Evolutionary conservation across 2,797 vertebrate species (phyloP), one percentile per base, ranked within the genome.

Genomic region (Onychomys torridus): DNA sequence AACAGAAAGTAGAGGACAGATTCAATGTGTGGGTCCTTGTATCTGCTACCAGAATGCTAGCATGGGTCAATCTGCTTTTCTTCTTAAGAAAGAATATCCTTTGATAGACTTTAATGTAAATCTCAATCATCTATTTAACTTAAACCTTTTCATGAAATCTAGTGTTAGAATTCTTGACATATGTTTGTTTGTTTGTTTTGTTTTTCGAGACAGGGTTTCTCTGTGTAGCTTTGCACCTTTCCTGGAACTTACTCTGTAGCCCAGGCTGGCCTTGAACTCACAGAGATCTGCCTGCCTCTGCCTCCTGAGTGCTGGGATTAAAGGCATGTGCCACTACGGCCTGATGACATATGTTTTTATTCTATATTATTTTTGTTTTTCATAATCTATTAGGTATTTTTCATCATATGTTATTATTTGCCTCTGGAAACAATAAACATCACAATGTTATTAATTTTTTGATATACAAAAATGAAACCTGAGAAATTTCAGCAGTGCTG

Each of bases 11-110:
- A 96, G 93, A 90, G 95, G 96, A 98, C 94, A 98, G 98, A 97
- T 98, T 93, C 93, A 97, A 75, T 40, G 93, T 97, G 93, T 84
- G 97, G 97, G 97, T 97, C 96, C 98, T 90, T 97, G 88, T 89
- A 95, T 93, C 86, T 97, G 93, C 71, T 85, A 65, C 43, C 86
- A 83, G 97, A 81, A 96, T 96, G 97, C 81, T 98, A 85, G 37
- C 92, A 81, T 93, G 90, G 79, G 95, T 90, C 0, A 5, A 87
- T 82, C 2, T 21, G 55, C 87, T n/a, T 92, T 67, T 95, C 75
- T 93, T 95, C 13, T 21, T 11, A 89, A 43, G 90, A 32, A 2
- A 34, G 21, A 90, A 91, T 85, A 93, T 83, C 95, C 1, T 86
- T 95, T 83, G 95, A 94, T 75, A 84, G 29, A 23, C 81, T 92